phyloP scores from a whole-genome alignment of 2,888 invertebrate species.

The Monopis laevigella region DNA sequence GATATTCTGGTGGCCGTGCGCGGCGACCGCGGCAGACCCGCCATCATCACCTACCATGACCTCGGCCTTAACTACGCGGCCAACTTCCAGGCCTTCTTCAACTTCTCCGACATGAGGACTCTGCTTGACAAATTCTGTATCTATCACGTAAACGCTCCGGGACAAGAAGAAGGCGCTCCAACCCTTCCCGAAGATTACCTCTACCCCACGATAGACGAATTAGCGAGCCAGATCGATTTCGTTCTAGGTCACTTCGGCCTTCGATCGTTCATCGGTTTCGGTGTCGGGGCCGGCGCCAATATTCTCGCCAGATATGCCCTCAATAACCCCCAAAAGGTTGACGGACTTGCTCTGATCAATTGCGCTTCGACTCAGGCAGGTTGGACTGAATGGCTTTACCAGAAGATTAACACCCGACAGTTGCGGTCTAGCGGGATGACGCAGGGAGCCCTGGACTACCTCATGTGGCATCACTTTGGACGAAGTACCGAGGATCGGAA shows the following conservation, averaged over 20 bases:
- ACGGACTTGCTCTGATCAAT: constrained; percentile 92
- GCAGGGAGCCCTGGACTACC: constrained; percentile 91
- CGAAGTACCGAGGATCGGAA: constrained; percentile 88
- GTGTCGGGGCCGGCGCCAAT: constrained; percentile 97
- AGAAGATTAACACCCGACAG: constrained; percentile 93
- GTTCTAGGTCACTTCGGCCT: constrained; percentile 92
- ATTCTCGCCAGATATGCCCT: constrained; percentile 92
- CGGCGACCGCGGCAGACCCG: constrained; percentile 90
- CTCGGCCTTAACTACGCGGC: constrained; percentile 97
- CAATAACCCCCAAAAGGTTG: constrained; percentile 85
- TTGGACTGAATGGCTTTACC: constrained; percentile 99
- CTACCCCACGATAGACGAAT: constrained; percentile 96
- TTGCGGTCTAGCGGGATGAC: constrained; percentile 91
- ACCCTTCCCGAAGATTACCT: constrained; percentile 87
- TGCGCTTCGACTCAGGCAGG: constrained; percentile 93
- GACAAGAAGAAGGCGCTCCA: constrained; percentile 95
- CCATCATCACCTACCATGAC: constrained; percentile 98
- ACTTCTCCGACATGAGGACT: constrained; percentile 90
- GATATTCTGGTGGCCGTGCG: constrained; percentile 92
- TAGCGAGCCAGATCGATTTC: constrained; percentile 89
- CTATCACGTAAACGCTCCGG: constrained; percentile 98
- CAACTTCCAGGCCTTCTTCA: constrained; percentile 94
- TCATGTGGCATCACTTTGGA: constrained; percentile 99
- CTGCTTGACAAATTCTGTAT: constrained; percentile 95
- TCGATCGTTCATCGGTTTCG: constrained; percentile 93